A percentile compares a stretch with the other conserved stretches of the same genome.
Conservation (phyloP, 2,113 vertebrate species). For the Bambusicola thoracicus region DNA sequence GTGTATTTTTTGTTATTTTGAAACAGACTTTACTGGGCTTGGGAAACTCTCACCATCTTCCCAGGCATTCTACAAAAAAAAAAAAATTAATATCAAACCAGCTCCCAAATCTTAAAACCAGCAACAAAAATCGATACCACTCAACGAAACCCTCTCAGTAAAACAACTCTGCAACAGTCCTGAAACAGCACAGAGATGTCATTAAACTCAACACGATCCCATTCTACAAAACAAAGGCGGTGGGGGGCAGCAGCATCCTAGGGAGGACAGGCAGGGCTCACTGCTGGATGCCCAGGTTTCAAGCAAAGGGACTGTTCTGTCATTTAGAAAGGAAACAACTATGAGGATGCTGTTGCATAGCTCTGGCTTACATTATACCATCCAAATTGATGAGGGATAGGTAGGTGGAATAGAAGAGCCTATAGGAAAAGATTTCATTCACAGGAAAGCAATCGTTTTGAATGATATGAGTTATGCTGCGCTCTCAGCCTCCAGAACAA, state of each 20-base stretch:
- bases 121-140: background rate
- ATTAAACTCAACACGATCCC: fast-evolving
- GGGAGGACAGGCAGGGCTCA: background rate
- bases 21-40: background rate
- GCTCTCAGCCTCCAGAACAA: background rate
- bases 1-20: background rate
- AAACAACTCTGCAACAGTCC: background rate
- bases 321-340: background rate
- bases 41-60: fast-evolving
- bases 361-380: background rate
- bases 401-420: background rate
- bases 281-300: background rate
- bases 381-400: background rate
- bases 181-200: no score
- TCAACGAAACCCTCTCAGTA: background rate
- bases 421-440: background rate
- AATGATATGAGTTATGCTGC: fast-evolving
- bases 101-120: background rate
- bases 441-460: background rate
- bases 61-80: background rate
- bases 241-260: background rate
- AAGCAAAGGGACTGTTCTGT: background rate
- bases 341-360: background rate
- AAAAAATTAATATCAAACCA: background rate
- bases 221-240: fast-evolving